Evolutionary conservation across 2,113 vertebrate species (phyloP), one percentile per base, ranked within the genome.

Genomic region (Prietella phreatophila): DNA sequence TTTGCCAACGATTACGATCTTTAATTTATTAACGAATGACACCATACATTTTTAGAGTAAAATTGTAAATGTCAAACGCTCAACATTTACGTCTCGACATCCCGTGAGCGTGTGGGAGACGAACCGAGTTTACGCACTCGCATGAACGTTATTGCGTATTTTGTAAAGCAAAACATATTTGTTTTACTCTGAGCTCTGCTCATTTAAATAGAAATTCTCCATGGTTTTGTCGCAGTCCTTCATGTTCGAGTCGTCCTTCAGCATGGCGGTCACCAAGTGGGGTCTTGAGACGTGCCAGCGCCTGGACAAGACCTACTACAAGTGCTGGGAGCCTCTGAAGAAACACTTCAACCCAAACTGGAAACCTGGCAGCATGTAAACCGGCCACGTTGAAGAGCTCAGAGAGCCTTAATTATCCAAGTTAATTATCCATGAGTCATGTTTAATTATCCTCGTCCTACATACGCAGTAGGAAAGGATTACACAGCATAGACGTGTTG

Each of bases 231-330:
- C 83, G 78, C 89, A 99, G 98, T 96, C 97, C 55, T 99, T 99
- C 93, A 99, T 99, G 98, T 99, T 99, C 0, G 98, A 99, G 92
- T 97, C 97, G 0, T 99, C 97, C 83, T 95, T 99, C 91, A 98
- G 96, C 76, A 95, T 99, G 93, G 96, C 96, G 0, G 95, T 99
- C 89, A 99, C 98, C 61, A 97, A 96, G 36, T 99, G 98, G 98
- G 98, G 97, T 22, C 95, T 99, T 56, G 95, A 97, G 89, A 96
- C 95, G 1, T 98, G 96, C 88, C 94, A 93, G 5, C 91, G 93
- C 89, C 94, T 99, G 67, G 98, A 99, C 91, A 97, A 96, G 92
- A 97, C 89, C 92, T 99, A 99, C 93, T 96, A 97, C 93, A 95
- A 96, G 86, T 99, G 98, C 92, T 99, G 98, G 98, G 97, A 98